Base-by-base conservation (phyloP, 2,888 invertebrate species). In the Drosophila anceps region DNA sequence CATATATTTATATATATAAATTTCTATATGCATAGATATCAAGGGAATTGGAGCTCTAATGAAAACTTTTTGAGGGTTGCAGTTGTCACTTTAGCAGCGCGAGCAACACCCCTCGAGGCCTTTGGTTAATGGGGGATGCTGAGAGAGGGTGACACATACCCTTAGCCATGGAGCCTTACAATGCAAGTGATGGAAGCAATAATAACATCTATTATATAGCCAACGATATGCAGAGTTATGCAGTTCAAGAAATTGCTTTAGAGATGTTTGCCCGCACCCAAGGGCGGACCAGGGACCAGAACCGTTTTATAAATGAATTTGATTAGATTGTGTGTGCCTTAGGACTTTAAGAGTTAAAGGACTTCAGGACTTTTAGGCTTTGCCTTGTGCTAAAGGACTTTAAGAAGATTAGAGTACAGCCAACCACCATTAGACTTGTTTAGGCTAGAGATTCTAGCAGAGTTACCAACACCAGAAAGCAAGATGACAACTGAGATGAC, bases 181-280 rank as follows among this genome's bases (percentile, higher is more conserved):
- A 43, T 51, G 35, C 39, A 39, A 31, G 20, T 13, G 10, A 27
- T 43, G 41, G 24, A 18, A 18, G 35, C 27, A 55, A 51, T 39
- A 46, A 41, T 12, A 55, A 3, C 27, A 15, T 43, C 37, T 27
- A n/a, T 24, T n/a, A 12, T 13, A n/a, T 4, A 8, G 15, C 12
- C 48, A 51, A 55, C 10, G 15, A n/a, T 20, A 65, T 63, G 39
- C 39, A 29, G 35, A 61, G 55, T 31, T 68, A 68, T 51, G 68
- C 60, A 39, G 24, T 10, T 12, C 44, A 12, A 24, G 35, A 18
- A 35, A 46, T 46, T 18, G 18, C 44, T 27, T n/a, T 27, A 2
- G 15, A 44, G 57, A 24, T 33, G 10, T 20, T 13, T 51, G 4
- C 20, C 33, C 13, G 10, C 18, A 12, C n/a, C n/a, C n/a, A 18